Percentiles rank a stretch among this genome's conserved stretches.
phyloP scores from a whole-genome alignment of 2,797 vertebrate species.

The Sebastiscus albofasciatus region DNA sequence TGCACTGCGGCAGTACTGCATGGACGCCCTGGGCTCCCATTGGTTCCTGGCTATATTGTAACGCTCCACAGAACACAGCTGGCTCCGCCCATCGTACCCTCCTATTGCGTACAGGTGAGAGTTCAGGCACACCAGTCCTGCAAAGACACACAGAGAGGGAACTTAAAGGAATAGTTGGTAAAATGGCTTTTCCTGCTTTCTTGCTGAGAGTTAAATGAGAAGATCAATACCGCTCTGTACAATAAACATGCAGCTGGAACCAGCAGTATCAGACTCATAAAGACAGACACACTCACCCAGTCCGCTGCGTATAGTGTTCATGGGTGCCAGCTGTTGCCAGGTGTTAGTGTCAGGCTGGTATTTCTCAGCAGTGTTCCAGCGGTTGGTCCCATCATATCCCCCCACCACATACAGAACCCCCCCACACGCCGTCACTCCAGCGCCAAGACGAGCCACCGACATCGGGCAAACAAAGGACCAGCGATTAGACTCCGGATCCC shows the following conservation, averaged over 20 bases:
- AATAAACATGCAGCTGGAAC: too few species aligned
- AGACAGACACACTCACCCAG: slow-evolving; percentile 76
- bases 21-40: slow-evolving; percentile 83
- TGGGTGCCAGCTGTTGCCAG: slow-evolving; percentile 84
- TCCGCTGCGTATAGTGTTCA: slow-evolving; percentile 83
- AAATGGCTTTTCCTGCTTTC: neutral
- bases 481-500: slow-evolving; percentile 84
- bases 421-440: slow-evolving; percentile 79
- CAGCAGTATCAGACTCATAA: neutral
- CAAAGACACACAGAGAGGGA: neutral
- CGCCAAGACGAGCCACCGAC: slow-evolving; percentile 84
- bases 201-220: neutral
- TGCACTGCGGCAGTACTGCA: slow-evolving; percentile 85
- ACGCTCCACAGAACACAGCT: slow-evolving; percentile 83
- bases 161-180: neutral
- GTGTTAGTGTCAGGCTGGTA: slow-evolving; percentile 85
- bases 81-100: slow-evolving; percentile 83
- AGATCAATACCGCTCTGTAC: too few species aligned
- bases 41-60: slow-evolving; percentile 78
- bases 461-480: slow-evolving; percentile 85
- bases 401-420: slow-evolving; percentile 85
- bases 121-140: slow-evolving; percentile 84
- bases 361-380: slow-evolving; percentile 84
- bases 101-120: slow-evolving; percentile 83
- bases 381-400: slow-evolving; percentile 84